phyloP scores from a whole-genome alignment of 1,140 invertebrate species.

The Hyles vespertilio region DNA sequence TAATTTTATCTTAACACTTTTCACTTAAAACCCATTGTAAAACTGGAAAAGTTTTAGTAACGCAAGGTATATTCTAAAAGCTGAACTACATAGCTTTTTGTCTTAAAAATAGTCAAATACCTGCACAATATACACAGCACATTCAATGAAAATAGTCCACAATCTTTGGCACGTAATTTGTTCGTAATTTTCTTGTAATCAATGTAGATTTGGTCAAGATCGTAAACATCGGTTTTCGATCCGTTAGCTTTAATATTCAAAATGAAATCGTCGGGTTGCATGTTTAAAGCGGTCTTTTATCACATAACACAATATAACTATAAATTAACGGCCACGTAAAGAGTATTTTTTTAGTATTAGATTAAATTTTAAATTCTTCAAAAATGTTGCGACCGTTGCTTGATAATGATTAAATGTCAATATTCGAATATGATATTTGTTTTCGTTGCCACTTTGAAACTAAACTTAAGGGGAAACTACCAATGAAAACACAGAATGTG shows the following conservation, averaged over 20 bases:
- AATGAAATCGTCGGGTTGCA: constrained; percentile 48
- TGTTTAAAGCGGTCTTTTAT: constrained; percentile 13
- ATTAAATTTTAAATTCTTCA: too few relatives aligned
- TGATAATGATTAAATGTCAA: too few relatives aligned
- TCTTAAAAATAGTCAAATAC: constrained; percentile 21
- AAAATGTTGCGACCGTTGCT: too few relatives aligned
- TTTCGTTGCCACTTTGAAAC: too few relatives aligned
- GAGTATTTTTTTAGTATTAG: neutral
- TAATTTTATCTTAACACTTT: too few relatives aligned
- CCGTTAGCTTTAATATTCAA: constrained; percentile 47
- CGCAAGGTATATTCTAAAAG: too few relatives aligned
- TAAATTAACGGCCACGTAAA: neutral
- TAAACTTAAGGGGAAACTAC: too few relatives aligned
- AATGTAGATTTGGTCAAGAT: constrained; percentile 34
- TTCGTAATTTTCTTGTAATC: constrained; percentile 36
- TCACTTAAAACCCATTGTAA: too few relatives aligned
- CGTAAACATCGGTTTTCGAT: constrained; percentile 31
- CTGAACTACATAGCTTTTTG: too few relatives aligned
- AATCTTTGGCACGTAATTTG: constrained; percentile 41
- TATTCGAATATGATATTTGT: too few relatives aligned
- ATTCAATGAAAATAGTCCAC: constrained; percentile 46
- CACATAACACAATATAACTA: constrained; percentile 9
- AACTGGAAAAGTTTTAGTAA: too few relatives aligned
- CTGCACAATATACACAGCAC: constrained; percentile 58
- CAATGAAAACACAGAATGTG: too few relatives aligned